Evolutionary conservation across 2,888 invertebrate genomes (phyloP).

Genomic region (Tetranychus truncatus): DNA sequence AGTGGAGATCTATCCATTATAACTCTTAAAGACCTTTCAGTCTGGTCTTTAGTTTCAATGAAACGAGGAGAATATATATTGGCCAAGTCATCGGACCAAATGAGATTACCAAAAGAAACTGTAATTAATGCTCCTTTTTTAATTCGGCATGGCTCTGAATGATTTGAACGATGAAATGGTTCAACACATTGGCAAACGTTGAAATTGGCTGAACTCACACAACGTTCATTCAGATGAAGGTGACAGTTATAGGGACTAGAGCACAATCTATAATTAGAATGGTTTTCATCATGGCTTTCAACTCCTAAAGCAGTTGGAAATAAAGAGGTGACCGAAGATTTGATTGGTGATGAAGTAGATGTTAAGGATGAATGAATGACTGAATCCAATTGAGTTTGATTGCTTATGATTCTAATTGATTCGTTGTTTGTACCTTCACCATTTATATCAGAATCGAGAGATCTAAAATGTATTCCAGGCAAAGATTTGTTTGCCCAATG

Average conservation of each 20-base stretch:
- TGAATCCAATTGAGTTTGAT: too few relatives aligned
- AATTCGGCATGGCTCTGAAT: neutral
- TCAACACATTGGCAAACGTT: conserved; percentile 5
- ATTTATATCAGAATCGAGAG: too few relatives aligned
- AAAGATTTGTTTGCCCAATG: too few relatives aligned
- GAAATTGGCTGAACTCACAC: neutral
- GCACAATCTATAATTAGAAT: too few relatives aligned
- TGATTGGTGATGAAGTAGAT: too few relatives aligned
- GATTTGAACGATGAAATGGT: neutral
- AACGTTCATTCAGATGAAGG: conserved; percentile 8
- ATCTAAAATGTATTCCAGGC: too few relatives aligned
- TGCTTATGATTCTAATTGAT: too few relatives aligned
- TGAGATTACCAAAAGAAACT: neutral
- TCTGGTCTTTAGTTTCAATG: neutral
- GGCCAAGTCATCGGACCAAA: neutral
- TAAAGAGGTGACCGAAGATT: too few relatives aligned
- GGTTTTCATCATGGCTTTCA: too few relatives aligned
- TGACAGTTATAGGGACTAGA: neutral
- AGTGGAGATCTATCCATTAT: neutral
- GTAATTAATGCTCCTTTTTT: neutral
- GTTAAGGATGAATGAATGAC: too few relatives aligned
- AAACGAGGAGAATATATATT: neutral
- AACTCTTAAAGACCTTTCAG: neutral
- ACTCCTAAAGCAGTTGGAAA: too few relatives aligned
- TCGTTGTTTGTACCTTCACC: too few relatives aligned